phyloP scores from a whole-genome alignment of 2,113 vertebrate genomes.

The Azemiops feae region DNA sequence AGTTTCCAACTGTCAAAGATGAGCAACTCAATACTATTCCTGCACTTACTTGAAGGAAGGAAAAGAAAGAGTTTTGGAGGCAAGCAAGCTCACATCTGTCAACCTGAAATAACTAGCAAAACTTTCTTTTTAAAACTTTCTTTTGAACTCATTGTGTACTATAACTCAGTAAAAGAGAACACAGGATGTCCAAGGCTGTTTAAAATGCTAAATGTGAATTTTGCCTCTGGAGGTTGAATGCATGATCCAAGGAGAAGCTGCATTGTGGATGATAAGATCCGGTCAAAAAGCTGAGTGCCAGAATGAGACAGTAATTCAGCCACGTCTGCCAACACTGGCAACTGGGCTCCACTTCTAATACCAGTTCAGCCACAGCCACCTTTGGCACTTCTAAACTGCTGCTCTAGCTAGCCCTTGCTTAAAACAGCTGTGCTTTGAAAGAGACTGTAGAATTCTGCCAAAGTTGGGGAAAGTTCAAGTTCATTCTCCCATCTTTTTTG shows the following conservation, averaged over 20 bases:
- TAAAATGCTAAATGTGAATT: background rate
- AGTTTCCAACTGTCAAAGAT: background rate
- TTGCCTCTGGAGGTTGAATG: background rate
- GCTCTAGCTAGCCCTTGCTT: background rate
- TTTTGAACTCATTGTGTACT: background rate
- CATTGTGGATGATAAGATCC: slow-evolving; percentile 15
- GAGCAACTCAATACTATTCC: background rate
- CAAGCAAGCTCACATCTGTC: background rate
- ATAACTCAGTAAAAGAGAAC: background rate
- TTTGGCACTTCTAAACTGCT: background rate
- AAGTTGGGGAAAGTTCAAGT: background rate
- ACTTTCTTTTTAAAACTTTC: background rate
- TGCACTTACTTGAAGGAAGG: background rate
- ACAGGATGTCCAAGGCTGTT: background rate
- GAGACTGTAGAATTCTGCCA: background rate
- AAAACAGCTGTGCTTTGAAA: background rate
- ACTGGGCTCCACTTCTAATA: background rate
- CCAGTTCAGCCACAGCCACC: background rate
- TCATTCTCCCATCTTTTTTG: background rate
- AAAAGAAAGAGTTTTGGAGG: background rate
- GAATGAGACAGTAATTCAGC: background rate
- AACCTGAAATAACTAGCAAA: background rate
- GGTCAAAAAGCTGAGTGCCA: background rate
- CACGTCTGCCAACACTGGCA: background rate
- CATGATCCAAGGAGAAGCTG: background rate